Percentiles rank a stretch among this genome's conserved stretches.
Evolutionary conservation across 1,140 invertebrate genomes (phyloP).

Genomic region (Trichonephila clavipes): DNA sequence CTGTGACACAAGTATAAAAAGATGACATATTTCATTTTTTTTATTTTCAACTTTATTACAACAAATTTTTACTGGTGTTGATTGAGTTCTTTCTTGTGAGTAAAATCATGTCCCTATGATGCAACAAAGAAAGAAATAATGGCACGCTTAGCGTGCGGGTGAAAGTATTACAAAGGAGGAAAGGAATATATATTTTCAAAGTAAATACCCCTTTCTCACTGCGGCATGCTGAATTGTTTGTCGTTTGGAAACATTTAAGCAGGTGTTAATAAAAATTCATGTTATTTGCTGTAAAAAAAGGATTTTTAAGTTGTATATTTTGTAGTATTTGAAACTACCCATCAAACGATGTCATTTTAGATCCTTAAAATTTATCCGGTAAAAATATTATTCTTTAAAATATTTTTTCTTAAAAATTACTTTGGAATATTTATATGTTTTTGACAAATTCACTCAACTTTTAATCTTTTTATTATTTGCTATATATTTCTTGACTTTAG

Average conservation of each 20-base stretch:
- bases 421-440: neutral
- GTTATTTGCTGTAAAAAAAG: neutral
- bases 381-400: too few relatives aligned
- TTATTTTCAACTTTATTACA: neutral
- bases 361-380: neutral
- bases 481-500: too few relatives aligned
- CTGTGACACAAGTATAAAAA: neutral
- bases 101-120: neutral
- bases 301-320: neutral
- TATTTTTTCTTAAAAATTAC: neutral
- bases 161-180: neutral
- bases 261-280: neutral
- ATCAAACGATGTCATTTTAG: neutral
- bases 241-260: neutral
- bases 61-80: neutral
- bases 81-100: constrained; percentile 53
- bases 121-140: neutral
- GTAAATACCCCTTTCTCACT: neutral
- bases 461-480: neutral
- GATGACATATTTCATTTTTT: neutral
- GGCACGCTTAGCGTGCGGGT: neutral
- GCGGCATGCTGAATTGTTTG: neutral
- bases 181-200: neutral
- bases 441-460: neutral
- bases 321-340: neutral